Base-by-base conservation (phyloP, 2,888 invertebrate species). In the Andrena dorsata region DNA sequence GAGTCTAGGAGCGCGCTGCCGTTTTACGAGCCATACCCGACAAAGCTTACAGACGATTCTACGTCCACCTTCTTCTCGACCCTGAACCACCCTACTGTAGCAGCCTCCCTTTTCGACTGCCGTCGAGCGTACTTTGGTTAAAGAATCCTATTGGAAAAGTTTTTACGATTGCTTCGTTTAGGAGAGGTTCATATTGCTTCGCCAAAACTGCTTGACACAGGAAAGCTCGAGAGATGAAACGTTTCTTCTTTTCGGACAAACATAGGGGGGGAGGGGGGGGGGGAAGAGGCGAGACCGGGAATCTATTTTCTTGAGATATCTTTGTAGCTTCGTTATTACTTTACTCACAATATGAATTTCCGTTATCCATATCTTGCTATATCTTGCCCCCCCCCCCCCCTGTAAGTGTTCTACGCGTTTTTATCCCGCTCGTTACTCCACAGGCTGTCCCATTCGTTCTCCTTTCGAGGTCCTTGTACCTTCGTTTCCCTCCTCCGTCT, bases 121-220 rank as follows among this genome's bases (percentile, higher is more conserved):
- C 53, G 32, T 73, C 26, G 58, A 58, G 58, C 77, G 75, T 84
- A 87, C 83, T 85, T 87, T 84, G 84, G 84, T 84, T 87, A 88
- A 87, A 86, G 83, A 83, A 86, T 83, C 79, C 84, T 88, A 87
- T 90, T 89, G 85, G 86, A 86, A 89, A 86, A 90, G 88, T 85
- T 90, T 89, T 90, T 89, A 88, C 88, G 89, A 87, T 89, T 85
- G 83, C 74, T 86, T 86, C 87, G 88, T 86, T 86, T 83, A 78
- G 70, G 69, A 80, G 70, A 80, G 69, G 51, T 76, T 73, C 88
- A 71, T 80, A 75, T 86, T 71, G 71, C 76, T 41, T 35, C 47
- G 71, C 30, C 23, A 23, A 69, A 73, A 76, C 80, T 78, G 35
- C 35, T 58, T 30, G 61, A 72, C 49, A 77, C 74, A 74, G 63